These are phyloP conservation scores for Pterocles orientalis DNA, from an alignment of 2,113 vertebrate genomes.

Conservation along the genomic window DNA sequence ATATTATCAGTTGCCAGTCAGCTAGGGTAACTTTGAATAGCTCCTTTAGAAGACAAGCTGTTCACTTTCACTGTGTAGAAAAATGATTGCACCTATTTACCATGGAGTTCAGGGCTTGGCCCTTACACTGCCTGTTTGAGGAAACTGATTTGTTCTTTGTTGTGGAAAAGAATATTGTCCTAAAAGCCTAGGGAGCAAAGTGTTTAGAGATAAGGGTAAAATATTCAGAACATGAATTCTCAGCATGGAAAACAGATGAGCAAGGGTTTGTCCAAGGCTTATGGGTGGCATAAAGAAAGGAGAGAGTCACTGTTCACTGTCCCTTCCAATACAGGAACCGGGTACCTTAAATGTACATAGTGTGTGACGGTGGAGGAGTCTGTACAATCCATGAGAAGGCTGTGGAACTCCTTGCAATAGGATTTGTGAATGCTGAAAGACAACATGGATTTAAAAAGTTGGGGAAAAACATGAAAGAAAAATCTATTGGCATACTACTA, in stretches of 20 bases:
- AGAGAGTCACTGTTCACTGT: not conserved
- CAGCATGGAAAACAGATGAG: not conserved
- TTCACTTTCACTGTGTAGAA: not conserved
- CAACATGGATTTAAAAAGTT: not conserved
- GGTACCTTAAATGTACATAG: not conserved
- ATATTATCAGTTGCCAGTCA: constrained; percentile 9
- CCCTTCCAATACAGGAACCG: not conserved
- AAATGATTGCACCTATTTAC: not conserved
- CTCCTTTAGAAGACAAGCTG: not conserved
- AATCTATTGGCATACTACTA: not conserved
- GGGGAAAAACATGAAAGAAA: not conserved
- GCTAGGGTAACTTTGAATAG: not conserved
- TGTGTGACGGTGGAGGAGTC: not conserved
- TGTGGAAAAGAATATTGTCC: not conserved
- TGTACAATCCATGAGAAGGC: not conserved
- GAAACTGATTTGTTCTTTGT: not conserved
- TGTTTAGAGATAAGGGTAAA: constrained; percentile 6
- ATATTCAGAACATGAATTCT: not conserved
- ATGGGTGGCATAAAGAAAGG: not conserved
- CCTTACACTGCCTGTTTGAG: not conserved
- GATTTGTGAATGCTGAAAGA: not conserved
- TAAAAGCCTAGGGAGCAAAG: not conserved
- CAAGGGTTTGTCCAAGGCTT: not conserved
- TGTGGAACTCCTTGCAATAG: not conserved
- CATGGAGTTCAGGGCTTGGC: not conserved